phyloP scores from a whole-genome alignment of 2,797 vertebrate species.

The Moxostoma hubbsi region DNA sequence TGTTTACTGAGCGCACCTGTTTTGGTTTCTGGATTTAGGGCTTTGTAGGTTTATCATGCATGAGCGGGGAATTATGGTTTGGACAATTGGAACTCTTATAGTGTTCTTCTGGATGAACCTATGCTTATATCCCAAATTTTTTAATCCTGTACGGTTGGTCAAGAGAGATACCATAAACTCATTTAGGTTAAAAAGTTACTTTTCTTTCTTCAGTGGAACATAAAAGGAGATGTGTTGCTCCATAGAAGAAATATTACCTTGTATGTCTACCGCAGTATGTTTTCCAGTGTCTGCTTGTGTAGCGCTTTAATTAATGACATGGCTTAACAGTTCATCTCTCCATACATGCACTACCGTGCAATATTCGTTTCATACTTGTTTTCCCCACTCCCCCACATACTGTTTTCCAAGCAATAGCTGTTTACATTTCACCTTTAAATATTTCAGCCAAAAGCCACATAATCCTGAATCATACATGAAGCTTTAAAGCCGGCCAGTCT shows the following conservation, averaged over 20 bases:
- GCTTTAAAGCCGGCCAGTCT: conserved; percentile 14
- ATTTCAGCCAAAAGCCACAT: conserved; percentile 25
- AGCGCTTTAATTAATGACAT: neutral
- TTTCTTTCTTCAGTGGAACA: too few relatives aligned
- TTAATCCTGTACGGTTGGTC: too few relatives aligned
- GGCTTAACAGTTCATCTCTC: neutral
- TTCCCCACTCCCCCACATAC: neutral
- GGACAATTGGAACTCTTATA: neutral
- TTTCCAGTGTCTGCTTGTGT: neutral
- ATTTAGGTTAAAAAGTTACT: too few relatives aligned
- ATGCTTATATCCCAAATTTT: too few relatives aligned
- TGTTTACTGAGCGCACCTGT: neutral
- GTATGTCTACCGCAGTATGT: neutral
- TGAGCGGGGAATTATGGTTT: neutral
- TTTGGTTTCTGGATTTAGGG: neutral
- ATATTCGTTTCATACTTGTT: neutral
- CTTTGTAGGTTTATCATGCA: conserved; percentile 9
- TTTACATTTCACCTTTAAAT: conserved; percentile 28
- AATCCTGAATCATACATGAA: conserved; percentile 43
- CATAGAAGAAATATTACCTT: too few relatives aligned
- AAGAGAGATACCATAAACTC: too few relatives aligned
- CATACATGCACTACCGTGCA: neutral
- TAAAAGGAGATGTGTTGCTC: too few relatives aligned
- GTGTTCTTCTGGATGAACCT: neutral
- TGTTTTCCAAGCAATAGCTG: conserved; percentile 13